A percentile compares a stretch with the other conserved stretches of the same genome.
phyloP scores from a whole-genome alignment of 2,797 vertebrate genomes.

The Acanthurus leucopareius region DNA sequence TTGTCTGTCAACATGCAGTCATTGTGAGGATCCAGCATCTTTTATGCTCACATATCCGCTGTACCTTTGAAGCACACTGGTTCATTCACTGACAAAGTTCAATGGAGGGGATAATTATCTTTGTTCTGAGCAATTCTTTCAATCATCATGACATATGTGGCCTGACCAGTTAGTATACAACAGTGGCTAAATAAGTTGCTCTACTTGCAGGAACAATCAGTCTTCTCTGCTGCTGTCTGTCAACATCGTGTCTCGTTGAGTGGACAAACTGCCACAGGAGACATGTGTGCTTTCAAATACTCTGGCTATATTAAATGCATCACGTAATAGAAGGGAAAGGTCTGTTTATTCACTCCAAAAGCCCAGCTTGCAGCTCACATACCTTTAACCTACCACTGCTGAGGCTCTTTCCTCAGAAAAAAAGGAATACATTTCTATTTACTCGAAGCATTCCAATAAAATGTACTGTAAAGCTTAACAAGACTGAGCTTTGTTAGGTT shows the following conservation, averaged over 20 bases:
- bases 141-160: conserved; percentile 59
- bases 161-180: conserved; percentile 46
- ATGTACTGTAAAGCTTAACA: not conserved
- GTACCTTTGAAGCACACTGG: conserved; percentile 20
- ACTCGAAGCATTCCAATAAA: not conserved
- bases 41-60: not conserved
- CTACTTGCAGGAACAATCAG: conserved; percentile 25
- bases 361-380: conserved; percentile 6
- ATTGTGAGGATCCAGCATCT: not conserved
- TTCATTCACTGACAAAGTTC: conserved; percentile 35
- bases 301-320: conserved; percentile 7
- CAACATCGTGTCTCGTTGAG: conserved; percentile 5
- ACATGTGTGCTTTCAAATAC: conserved; percentile 22
- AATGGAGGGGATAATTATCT: conserved; percentile 37
- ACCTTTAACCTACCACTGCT: not conserved
- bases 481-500: not conserved
- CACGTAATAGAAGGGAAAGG: not conserved
- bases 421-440: not conserved
- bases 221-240: conserved; percentile 23
- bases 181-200: conserved; percentile 10
- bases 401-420: not conserved
- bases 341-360: conserved; percentile 8
- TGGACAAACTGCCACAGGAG: conserved; percentile 15
- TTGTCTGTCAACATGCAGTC: conserved; percentile 7
- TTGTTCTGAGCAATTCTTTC: conserved; percentile 43